Base-by-base conservation (phyloP, 2,888 invertebrate species). In the Diogma glabrata region DNA sequence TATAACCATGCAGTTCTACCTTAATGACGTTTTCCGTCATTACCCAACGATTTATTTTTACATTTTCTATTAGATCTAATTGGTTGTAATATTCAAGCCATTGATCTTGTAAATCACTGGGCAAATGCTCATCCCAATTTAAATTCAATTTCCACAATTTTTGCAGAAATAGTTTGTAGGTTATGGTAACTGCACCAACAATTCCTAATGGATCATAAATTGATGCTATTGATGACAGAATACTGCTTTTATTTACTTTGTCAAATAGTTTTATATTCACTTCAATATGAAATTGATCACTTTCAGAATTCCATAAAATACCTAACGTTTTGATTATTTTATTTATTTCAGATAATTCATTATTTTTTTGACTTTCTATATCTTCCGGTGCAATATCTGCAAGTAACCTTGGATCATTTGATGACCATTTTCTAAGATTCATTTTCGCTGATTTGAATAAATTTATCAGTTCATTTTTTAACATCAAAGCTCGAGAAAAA, bases 81-180 rank as follows among this genome's bases (percentile, higher is more conserved):
- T 33, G 33, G 16, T 33, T 33, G 3, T 33, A 7, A 33, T 14
- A 33, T 33, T 33, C 33, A 33, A n/a, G 16, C 43, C 17, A 43
- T 17, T 43, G 17, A 4, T 4, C 19, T 43, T 43, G 12, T 19
- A 17, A 12, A 8, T 20, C 19, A 43, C 12, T 12, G 2, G 43
- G 43, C 19, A 43, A 17, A 17, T 12, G 14, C 19, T 17, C 17
- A 43, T 43, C 43, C 43, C 43, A 43, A 8, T 20, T 19, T 17
- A 43, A 43, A 5, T 43, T 19, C 19, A 43, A 43, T 43, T 43
- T 43, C 43, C 43, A 43, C 17, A 43, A 12, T 17, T 43, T 19
- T 43, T 43, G 43, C 43, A 43, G 14, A 4, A 43, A 17, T 43
- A 16, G 12, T 43, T 43, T 43, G 8, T 9, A 8, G 8, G 8